Percentiles rank a stretch among this genome's conserved stretches.
These are phyloP conservation scores for Drosophila parabipectinata DNA, from an alignment of 1,140 invertebrate genomes.

Conservation along the genomic window DNA sequence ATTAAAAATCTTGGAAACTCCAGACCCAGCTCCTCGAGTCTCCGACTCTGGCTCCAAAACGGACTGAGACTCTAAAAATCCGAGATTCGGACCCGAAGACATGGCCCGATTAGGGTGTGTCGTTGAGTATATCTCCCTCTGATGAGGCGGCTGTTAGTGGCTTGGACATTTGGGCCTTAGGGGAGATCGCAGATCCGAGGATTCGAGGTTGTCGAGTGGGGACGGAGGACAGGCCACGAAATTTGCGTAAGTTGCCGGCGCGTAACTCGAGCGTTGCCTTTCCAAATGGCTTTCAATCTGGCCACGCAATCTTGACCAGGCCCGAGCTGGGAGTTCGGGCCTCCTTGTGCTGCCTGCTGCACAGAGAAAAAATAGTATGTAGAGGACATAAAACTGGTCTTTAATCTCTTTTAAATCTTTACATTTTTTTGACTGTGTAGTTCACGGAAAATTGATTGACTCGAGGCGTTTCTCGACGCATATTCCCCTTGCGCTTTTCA, in stretches of 20 bases:
- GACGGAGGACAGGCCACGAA: conserved; percentile 40
- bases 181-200: conserved; percentile 25
- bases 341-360: conserved; percentile 17
- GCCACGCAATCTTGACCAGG: conserved; percentile 64
- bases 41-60: conserved; percentile 6
- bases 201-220: conserved; percentile 24
- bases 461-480: conserved; percentile 78
- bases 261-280: conserved; percentile 69
- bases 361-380: background rate
- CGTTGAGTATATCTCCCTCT: conserved; percentile 59
- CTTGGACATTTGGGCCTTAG: conserved; percentile 29
- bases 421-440: conserved; percentile 6
- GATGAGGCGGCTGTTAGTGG: conserved; percentile 42
- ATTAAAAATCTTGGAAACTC: conserved; percentile 58
- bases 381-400: background rate
- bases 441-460: conserved; percentile 71
- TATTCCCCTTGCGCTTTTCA: conserved; percentile 53
- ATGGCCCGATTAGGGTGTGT: conserved; percentile 69
- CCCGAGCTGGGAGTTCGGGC: conserved; percentile 24
- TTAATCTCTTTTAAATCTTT: background rate
- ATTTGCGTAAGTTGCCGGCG: conserved; percentile 74
- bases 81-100: conserved; percentile 43
- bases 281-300: conserved; percentile 74
- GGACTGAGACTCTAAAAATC: background rate
- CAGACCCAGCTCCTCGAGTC: conserved; percentile 11